Percentiles rank a stretch among this genome's conserved stretches.
Conservation (phyloP, 2,888 invertebrate species). For the Drosophila ezoana region DNA sequence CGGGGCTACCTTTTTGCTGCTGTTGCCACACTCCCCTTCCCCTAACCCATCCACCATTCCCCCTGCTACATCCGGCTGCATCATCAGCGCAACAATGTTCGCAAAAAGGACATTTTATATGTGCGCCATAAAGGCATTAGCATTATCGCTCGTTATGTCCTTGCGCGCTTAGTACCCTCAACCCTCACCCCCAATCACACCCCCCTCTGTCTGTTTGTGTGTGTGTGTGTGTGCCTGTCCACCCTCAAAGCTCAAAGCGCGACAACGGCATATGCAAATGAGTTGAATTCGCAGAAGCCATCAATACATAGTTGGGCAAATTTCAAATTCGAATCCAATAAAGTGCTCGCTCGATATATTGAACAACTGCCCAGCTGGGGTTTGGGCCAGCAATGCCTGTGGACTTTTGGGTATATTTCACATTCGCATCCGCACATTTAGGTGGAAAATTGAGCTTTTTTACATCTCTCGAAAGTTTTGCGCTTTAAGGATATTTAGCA, state of each 20-base stretch:
- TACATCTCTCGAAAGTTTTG: background rate
- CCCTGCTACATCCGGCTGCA: conserved; percentile 41
- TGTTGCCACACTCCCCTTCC: background rate
- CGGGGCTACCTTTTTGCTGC: conserved; percentile 43
- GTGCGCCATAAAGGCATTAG: conserved; percentile 81
- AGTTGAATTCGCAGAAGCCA: conserved; percentile 64
- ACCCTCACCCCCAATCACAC: background rate
- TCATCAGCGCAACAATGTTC: conserved; percentile 72
- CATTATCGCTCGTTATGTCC: conserved; percentile 82
- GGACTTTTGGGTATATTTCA: background rate
- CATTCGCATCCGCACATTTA: background rate
- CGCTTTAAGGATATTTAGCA: no score
- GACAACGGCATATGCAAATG: conserved; percentile 74
- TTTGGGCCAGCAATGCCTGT: conserved; percentile 32
- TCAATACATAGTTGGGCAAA: conserved; percentile 68
- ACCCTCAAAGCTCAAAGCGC: conserved; percentile 52
- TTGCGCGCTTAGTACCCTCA: conserved; percentile 32
- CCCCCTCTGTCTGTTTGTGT: conserved; percentile 5
- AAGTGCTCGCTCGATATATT: conserved; percentile 50
- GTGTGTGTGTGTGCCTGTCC: conserved; percentile 45
- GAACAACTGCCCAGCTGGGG: conserved; percentile 59
- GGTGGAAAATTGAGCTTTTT: background rate
- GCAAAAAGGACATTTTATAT: conserved; percentile 81
- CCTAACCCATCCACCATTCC: background rate
- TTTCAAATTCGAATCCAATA: conserved; percentile 76